Conservation (phyloP, 2,113 vertebrate species). For the Monarcha castaneiventris region DNA sequence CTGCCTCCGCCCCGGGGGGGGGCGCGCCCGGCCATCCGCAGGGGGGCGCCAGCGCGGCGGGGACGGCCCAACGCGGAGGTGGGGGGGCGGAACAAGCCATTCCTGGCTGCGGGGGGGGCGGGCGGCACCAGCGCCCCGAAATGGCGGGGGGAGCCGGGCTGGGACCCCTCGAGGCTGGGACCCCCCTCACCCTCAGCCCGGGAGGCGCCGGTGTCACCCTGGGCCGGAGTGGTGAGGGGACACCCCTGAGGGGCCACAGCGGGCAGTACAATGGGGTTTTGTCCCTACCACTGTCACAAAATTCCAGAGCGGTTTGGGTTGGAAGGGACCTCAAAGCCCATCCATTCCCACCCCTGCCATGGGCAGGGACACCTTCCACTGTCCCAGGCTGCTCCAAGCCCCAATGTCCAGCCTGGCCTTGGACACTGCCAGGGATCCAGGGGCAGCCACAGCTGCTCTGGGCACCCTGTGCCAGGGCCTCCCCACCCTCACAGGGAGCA, state of each 20-base stretch:
- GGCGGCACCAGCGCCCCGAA: no score
- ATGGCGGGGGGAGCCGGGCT: neutral
- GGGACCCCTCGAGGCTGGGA: neutral
- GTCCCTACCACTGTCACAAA: neutral
- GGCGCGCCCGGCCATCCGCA: neutral
- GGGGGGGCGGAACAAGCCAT: neutral
- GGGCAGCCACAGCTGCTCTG: no score
- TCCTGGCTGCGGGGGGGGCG: neutral
- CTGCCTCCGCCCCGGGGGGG: neutral
- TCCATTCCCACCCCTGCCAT: no score
- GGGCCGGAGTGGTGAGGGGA: neutral
- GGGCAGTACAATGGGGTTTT: neutral
- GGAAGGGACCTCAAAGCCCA: neutral
- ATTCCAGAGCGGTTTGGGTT: no score
- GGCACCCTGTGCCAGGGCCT: no score
- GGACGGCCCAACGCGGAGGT: neutral
- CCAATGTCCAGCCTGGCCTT: no score
- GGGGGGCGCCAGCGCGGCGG: neutral
- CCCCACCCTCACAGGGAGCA: no score
- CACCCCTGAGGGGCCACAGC: neutral
- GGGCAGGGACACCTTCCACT: neutral
- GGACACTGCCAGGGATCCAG: no score
- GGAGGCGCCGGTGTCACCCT: neutral
- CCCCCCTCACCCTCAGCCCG: neutral
- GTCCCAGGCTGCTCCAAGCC: no score